Base-by-base conservation (phyloP, 2,113 vertebrate species). In the Pionites leucogaster region DNA sequence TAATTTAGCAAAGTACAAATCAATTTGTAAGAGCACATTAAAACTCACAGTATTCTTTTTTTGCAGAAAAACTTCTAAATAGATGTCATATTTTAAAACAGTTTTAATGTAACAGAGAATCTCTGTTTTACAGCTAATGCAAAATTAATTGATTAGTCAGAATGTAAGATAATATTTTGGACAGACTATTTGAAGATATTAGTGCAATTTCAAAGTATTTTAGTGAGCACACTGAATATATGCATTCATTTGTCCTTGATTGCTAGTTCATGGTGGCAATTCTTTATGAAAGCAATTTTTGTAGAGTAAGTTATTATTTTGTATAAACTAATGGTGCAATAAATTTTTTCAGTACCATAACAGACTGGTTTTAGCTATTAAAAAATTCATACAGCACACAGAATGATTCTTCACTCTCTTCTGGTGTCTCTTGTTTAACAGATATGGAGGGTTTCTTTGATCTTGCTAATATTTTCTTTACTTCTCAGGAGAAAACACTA, bases 1-100 rank as follows among this genome's bases (percentile, higher is more conserved):
- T 95, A 97, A 95, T 94, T 95, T 28, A 67, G 53, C 65, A 88
- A 97, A 96, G 62, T 86, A 70, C 67, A 97, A 93, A 96, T 95
- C 86, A 88, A 97, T 97, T 95, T 95, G 27, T 59, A 84, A 90
- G 19, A 39, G 29, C 80, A 70, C 84, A 91, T 97, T 96, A 86
- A 96, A 96, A 94, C 10, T 62, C 33, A 64, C 13, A 77, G 29
- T 17, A 33, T n/a, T 63, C 37, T 91, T 91, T 93, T 86, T 84
- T 70, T 4, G 7, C 53, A 60, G 64, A 42, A 94, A 94, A 50
- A 44, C 24, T 92, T 95, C 53, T 69, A 76, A 96, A 68, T 42
- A 95, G 16, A 49, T 75, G 17, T 24, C 63, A 23, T 75, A 83
- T 42, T 85, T 92, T 71, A 80, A 53, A 94, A 74, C 44, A 86